Evolutionary conservation across 2,113 vertebrate species (phyloP), one percentile per base, ranked within the genome.

Genomic region (Zosterops hypoxanthus): DNA sequence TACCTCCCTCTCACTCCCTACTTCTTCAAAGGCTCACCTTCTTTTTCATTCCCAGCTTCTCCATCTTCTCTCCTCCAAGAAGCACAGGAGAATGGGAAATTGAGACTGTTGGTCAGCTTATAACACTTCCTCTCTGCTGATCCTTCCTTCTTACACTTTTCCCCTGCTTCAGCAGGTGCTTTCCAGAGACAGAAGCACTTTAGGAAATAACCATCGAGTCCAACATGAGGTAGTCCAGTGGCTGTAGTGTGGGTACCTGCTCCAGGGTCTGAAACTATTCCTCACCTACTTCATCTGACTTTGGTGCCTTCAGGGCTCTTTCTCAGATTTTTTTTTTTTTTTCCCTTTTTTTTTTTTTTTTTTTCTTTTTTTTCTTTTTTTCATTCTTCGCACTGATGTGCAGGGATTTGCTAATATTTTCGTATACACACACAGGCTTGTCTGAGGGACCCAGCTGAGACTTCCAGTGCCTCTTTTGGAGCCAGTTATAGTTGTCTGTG

Each of bases 1-100:
- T 15, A 34, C 1, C 4, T 84, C 14, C 9, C 10, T 12, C 6
- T 31, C 7, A 12, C 1, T 0, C 6, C 2, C 2, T 5, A 9
- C 1, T 70, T 56, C 12, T 77, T 68, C 29, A 21, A 33, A 77
- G 11, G 4, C 1, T 53, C n/a, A 47, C 4, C 11, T 72, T 77
- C 3, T n/a, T 26, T 15, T 75, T 56, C 12, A 26, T 47, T 66
- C 21, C 12, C 9, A 80, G 8, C 4, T 56, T 42, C 36, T 73
- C 2, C 1, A 8, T 13, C 5, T 71, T 41, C 22, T 13, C 9
- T 75, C 4, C 12, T 36, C 52, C 25, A 55, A 23, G 25, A 25
- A 36, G 22, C 14, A 29, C 5, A 50, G 23, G 4, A 5, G 1
- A 2, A 31, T 22, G 9, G 11, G 5, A 47, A 82, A 46, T 9